Evolutionary conservation across 2,888 invertebrate species (phyloP), one percentile per base, ranked within the genome.

Genomic region (Andrena fulva): DNA sequence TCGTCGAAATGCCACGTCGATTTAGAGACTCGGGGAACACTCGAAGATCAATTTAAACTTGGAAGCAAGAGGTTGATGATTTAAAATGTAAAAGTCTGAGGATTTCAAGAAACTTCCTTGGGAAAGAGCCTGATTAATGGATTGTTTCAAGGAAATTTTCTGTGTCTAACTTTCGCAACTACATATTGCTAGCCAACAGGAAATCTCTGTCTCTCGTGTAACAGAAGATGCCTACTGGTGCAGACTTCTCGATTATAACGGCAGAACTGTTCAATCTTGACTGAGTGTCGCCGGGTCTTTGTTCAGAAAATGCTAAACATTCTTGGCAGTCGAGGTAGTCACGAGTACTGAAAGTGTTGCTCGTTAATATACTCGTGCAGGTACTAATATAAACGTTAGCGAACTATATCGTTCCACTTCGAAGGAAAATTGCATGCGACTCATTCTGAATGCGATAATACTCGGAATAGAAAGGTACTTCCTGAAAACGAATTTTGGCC

Each of bases 121-220:
- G 12, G 42, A 42, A 42, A 42, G 16, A 16, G 16, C 4, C 16
- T 42, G 42, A 42, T 16, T 42, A 42, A 42, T 42, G 42, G 42
- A 33, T 52, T 52, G 6, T n/a, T 16, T 54, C 54, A 29, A 52
- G 20, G 29, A 20, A 48, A 6, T 52, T 66, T 27, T 59, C 24
- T 20, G 27, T 54, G 50, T 16, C 20, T 42, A 67, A 66, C 59
- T 81, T 81, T 81, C 78, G 81, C 52, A 73, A 80, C 73, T 54
- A 56, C 52, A 33, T 54, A 68, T 60, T 54, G 50, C 56, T 12
- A 70, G 69, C 81, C 79, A 74, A 69, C 79, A 74, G 81, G 68
- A 76, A 74, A 52, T 68, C 29, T 77, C 33, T n/a, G 29, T 16
- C 71, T 50, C 35, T 80, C 80, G 71, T 72, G 79, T 64, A 75